phyloP scores from a whole-genome alignment of 2,797 vertebrate species.

The Apogon talboti region DNA sequence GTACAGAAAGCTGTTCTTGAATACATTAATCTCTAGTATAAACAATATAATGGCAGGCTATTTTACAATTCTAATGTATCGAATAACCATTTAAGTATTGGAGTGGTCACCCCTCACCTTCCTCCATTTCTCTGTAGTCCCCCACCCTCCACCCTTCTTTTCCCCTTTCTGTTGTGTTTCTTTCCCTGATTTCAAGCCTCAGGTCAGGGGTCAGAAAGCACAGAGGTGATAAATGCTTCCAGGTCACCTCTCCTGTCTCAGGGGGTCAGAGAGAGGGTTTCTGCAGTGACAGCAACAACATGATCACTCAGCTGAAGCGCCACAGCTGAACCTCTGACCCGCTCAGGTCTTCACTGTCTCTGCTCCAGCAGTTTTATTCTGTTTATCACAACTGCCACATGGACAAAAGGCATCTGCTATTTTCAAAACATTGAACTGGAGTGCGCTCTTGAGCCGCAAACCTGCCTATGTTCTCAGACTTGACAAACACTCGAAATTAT shows the following conservation, averaged over 20 bases:
- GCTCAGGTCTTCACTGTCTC: slow-evolving; percentile 19
- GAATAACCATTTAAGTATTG: slow-evolving; percentile 13
- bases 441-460: not conserved
- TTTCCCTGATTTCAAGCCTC: slow-evolving; percentile 40
- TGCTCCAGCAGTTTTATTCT: slow-evolving; percentile 32
- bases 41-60: not conserved
- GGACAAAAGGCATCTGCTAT: slow-evolving; percentile 14
- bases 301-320: slow-evolving; percentile 65
- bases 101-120: slow-evolving; percentile 4
- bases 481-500: not conserved
- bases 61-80: slow-evolving; percentile 7
- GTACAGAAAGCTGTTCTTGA: not conserved
- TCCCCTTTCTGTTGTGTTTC: slow-evolving; percentile 18
- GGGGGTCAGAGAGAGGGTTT: slow-evolving; percentile 58
- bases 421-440: not conserved
- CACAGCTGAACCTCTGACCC: slow-evolving; percentile 57
- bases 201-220: slow-evolving; percentile 67
- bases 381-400: not conserved
- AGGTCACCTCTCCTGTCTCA: slow-evolving; percentile 72
- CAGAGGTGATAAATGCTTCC: slow-evolving; percentile 78
- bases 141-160: not conserved
- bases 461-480: not conserved
- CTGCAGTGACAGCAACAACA: slow-evolving; percentile 69
- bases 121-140: slow-evolving; percentile 9
- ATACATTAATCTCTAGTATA: not conserved